phyloP scores from a whole-genome alignment of 2,113 vertebrate genomes.

The Puntigrus tetrazona region DNA sequence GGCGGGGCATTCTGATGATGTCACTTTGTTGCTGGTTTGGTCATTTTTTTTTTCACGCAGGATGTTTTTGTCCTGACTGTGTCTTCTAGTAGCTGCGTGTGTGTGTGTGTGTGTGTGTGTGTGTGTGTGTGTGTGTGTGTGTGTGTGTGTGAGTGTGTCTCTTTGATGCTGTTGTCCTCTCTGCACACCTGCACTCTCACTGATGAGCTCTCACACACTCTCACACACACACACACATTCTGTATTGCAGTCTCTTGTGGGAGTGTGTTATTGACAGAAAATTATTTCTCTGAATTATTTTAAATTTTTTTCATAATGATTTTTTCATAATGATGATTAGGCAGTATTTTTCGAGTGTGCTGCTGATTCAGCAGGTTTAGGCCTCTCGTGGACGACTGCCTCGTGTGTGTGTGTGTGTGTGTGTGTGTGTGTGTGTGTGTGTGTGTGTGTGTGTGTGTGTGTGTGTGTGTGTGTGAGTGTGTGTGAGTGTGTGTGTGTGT shows the following conservation, averaged over 20 bases:
- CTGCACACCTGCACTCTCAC: not conserved
- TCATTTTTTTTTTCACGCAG: not conserved
- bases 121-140: too few species aligned
- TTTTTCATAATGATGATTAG: not conserved
- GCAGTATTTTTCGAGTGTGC: not conserved
- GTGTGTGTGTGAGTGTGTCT: not conserved
- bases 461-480: too few species aligned
- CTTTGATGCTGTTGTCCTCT: constrained; percentile 1
- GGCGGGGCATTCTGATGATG: not conserved
- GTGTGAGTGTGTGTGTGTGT: too few species aligned
- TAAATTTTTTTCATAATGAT: not conserved
- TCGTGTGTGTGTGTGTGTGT: too few species aligned
- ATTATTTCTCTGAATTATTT: not conserved
- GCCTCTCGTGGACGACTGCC: not conserved
- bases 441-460: too few species aligned
- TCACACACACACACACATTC: not conserved
- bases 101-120: not conserved
- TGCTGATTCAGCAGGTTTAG: not conserved
- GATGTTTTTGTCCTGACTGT: not conserved
- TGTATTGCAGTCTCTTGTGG: not conserved
- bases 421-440: too few species aligned
- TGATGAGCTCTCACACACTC: not conserved
- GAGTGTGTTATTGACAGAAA: not conserved
- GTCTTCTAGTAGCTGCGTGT: not conserved
- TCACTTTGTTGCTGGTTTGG: not conserved